Base-by-base conservation (phyloP, 2,888 invertebrate genomes). In the Nomada ferruginata region DNA sequence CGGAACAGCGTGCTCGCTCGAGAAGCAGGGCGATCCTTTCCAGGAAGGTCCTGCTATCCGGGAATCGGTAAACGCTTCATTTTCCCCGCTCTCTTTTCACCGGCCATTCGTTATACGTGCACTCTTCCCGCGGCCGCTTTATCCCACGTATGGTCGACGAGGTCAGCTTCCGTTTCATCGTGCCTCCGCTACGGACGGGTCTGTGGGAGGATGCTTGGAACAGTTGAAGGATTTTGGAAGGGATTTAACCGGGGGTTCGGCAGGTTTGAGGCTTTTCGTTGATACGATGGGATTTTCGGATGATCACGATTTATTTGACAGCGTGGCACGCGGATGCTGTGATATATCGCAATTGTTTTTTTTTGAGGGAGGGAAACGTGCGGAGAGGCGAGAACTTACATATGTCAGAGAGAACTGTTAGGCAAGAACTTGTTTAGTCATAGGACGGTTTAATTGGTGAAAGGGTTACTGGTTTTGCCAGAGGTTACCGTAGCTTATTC, bases 21-120 rank as follows among this genome's bases (percentile, higher is more conserved):
- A 61, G 71, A 61, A 79, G 76, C 74, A 61, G 77, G 64, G 36
- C 75, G 86, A 87, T 87, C 87, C 85, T 87, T 87, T 87, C 87
- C 87, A 83, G 82, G 87, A 87, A 87, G 87, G 85, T 82, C 75
- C 79, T 68, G 78, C 83, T 80, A 85, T 83, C 86, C 86, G 69
- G 66, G 84, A 84, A 87, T 87, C 87, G 83, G 84, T 87, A 87
- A 86, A 86, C 81, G 86, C 78, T 85, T 83, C 83, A 79, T 86
- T 87, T 86, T 86, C 86, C 80, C 71, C 87, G 79, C 80, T 80
- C 86, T 77, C 86, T 85, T 85, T 85, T 79, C 84, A 63, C 59
- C 74, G 64, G 3, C 52, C 64, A 66, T 66, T 70, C 61, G 73
- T 79, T 76, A 20, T 52, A 29, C 60, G 18, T 18, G 29, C 20